Conservation (phyloP, 2,797 vertebrate genomes). For the Paratrypauchen microcephalus region DNA sequence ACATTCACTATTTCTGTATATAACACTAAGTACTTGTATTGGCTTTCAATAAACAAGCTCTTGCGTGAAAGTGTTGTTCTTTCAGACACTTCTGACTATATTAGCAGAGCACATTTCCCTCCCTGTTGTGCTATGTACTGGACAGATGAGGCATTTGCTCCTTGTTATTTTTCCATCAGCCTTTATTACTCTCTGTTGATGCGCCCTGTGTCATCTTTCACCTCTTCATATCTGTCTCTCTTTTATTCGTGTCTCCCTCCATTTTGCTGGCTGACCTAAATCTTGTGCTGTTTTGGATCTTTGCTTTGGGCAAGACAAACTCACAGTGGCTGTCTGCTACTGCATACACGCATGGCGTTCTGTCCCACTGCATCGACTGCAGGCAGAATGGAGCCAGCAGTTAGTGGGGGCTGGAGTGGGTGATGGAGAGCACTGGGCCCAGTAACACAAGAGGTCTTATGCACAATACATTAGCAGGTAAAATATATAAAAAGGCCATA, state of each 20-base stretch:
- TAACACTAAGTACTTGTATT: constrained; percentile 17
- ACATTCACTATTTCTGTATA: neutral
- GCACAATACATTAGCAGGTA: neutral
- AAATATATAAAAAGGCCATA: neutral
- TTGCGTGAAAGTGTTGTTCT: constrained; percentile 25
- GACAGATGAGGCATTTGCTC: constrained; percentile 29
- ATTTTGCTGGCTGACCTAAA: constrained; percentile 76
- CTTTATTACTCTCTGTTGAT: constrained; percentile 24
- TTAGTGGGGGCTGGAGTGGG: constrained; percentile 19
- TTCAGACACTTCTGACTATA: constrained; percentile 15
- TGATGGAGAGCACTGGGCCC: constrained; percentile 9
- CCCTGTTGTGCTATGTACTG: constrained; percentile 3
- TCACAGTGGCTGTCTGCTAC: constrained; percentile 56
- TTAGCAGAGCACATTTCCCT: constrained; percentile 16
- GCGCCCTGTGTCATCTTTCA: constrained; percentile 40
- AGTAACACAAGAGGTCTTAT: neutral
- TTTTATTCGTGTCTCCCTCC: constrained; percentile 60
- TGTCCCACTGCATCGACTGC: constrained; percentile 61
- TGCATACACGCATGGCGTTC: constrained; percentile 53
- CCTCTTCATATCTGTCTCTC: constrained; percentile 48
- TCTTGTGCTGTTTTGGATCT: constrained; percentile 66
- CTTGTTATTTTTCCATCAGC: constrained; percentile 18
- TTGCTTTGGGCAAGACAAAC: constrained; percentile 67
- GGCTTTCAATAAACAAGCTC: constrained; percentile 7
- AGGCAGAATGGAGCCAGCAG: constrained; percentile 31